phyloP scores from a whole-genome alignment of 2,797 vertebrate species.

The Dipus sagitta region DNA sequence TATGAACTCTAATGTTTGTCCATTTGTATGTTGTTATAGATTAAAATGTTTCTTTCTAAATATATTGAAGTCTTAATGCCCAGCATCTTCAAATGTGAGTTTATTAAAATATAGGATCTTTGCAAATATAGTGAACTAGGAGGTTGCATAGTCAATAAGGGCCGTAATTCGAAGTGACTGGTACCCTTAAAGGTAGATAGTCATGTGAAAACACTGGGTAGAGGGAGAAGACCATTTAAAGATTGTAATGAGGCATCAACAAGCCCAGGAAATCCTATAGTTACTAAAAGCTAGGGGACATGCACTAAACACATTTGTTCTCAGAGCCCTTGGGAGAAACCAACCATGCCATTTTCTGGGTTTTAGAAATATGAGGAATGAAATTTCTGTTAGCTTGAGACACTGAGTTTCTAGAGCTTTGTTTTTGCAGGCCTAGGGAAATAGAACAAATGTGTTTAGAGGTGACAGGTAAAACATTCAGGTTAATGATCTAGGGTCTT shows the following conservation, averaged over 20 bases:
- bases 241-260: neutral
- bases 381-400: neutral
- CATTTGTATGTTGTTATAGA: neutral
- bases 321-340: neutral
- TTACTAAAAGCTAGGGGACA: neutral
- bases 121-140: neutral
- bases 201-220: neutral
- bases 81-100: neutral
- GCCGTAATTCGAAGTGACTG: neutral
- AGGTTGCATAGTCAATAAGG: neutral
- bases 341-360: neutral
- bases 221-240: neutral
- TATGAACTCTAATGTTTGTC: neutral
- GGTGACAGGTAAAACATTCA: neutral
- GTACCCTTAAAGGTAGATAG: neutral
- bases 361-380: neutral
- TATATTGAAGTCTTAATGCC: neutral
- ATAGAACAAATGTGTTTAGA: conserved; percentile 10
- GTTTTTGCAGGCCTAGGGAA: neutral
- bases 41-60: neutral
- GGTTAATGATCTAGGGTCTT: neutral
- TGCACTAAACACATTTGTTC: neutral
- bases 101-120: conserved; percentile 11
- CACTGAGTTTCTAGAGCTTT: neutral
- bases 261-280: neutral